A percentile compares a stretch with the other conserved stretches of the same genome.
phyloP scores from a whole-genome alignment of 37 sponge, comb jelly and placozoan genomes.

The Spongilla lacustris region DNA sequence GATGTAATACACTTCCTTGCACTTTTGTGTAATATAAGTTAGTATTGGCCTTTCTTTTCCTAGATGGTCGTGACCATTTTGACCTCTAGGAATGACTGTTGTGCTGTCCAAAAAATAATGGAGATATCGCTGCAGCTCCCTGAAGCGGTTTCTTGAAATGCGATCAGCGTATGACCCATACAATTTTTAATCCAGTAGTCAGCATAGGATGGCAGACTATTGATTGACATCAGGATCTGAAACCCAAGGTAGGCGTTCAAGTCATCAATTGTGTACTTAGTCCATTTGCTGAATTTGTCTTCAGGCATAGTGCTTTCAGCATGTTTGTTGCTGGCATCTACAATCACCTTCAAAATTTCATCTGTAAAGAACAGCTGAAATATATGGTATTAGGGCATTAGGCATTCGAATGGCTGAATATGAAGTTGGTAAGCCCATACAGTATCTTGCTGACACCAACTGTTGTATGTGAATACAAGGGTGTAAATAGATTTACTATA shows the following conservation, averaged over 20 bases:
- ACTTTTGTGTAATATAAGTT: background rate
- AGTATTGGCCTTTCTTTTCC: slow-evolving; percentile 39
- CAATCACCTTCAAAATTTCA: slow-evolving; percentile 17
- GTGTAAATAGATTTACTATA: background rate
- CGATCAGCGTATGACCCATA: slow-evolving; percentile 28
- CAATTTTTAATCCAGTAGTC: slow-evolving; percentile 42
- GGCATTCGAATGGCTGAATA: slow-evolving; percentile 16
- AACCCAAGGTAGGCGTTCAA: slow-evolving; percentile 31
- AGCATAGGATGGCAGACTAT: slow-evolving; percentile 2
- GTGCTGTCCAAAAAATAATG: slow-evolving; percentile 44
- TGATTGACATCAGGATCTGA: slow-evolving; percentile 22
- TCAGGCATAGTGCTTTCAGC: slow-evolving; percentile 21
- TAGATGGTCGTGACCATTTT: slow-evolving; percentile 14
- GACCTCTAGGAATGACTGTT: slow-evolving; percentile 10
- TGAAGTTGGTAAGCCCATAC: background rate
- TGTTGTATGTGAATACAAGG: background rate
- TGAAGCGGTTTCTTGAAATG: slow-evolving; percentile 30
- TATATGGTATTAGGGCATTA: slow-evolving; percentile 12
- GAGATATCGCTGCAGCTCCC: slow-evolving; percentile 32
- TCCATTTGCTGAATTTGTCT: slow-evolving; percentile 8
- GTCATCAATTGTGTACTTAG: slow-evolving; percentile 2
- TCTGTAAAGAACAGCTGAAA: slow-evolving; percentile 34
- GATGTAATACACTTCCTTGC: background rate
- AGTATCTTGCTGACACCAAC: background rate
- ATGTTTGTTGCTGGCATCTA: slow-evolving; percentile 24